Percentiles rank a stretch among this genome's conserved stretches.
phyloP scores from a whole-genome alignment of 37 sponge, comb jelly and placozoan species.

The Chondrosia reniformis region DNA sequence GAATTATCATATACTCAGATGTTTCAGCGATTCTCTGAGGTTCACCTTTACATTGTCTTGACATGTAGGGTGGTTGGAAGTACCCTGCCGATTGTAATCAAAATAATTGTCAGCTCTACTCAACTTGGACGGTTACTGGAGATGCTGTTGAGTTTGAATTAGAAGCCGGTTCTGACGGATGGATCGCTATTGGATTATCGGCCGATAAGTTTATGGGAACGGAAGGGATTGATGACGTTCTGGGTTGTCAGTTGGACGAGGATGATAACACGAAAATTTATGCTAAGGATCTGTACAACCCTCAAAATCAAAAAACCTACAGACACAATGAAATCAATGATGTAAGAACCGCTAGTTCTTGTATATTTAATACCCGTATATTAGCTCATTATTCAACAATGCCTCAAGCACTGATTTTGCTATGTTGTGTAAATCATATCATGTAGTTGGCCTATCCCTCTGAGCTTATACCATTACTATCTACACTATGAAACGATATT shows the following conservation, averaged over 20 bases:
- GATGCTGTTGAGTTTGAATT: constrained; percentile 2
- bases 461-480: too few relatives aligned
- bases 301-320: background rate
- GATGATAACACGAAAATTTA: background rate
- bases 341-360: background rate
- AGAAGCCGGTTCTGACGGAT: background rate
- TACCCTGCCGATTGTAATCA: background rate
- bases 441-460: too few relatives aligned
- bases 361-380: background rate
- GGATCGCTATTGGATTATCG: constrained; percentile 67
- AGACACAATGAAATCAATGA: background rate
- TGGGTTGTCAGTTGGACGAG: constrained; percentile 1
- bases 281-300: constrained; percentile 7
- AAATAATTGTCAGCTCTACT: background rate
- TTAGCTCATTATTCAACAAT: too few relatives aligned
- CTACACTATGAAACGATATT: too few relatives aligned
- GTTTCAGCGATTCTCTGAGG: too few relatives aligned
- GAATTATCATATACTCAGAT: too few relatives aligned
- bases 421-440: too few relatives aligned
- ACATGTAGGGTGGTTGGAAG: background rate
- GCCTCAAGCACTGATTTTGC: too few relatives aligned
- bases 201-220: constrained; percentile 19
- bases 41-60: too few relatives aligned
- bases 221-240: constrained; percentile 11
- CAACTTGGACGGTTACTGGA: background rate